Conservation (phyloP, 2,113 vertebrate species). For the Rhinichthys klamathensis region DNA sequence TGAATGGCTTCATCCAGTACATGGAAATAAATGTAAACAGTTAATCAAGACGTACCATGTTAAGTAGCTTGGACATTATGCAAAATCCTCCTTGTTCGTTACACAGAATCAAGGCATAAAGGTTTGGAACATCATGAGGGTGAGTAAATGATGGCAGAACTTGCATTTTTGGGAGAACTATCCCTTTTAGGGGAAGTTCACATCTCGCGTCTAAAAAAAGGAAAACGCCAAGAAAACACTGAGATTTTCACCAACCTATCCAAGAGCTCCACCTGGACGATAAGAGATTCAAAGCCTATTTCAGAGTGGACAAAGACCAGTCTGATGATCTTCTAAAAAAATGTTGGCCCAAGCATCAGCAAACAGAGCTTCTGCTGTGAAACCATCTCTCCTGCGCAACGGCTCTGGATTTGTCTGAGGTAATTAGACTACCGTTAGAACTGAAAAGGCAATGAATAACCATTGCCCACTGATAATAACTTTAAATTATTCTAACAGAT, state of each 20-base stretch:
- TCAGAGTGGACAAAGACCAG: not conserved
- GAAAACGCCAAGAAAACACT: not conserved
- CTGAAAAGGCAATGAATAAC: no score
- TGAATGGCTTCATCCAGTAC: not conserved
- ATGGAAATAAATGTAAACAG: not conserved
- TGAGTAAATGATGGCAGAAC: not conserved
- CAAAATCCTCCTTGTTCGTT: not conserved
- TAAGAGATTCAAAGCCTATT: not conserved
- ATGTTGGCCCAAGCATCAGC: not conserved
- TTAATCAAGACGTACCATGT: not conserved
- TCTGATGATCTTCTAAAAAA: slow-evolving; percentile 6
- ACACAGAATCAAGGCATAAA: not conserved
- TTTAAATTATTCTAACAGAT: no score
- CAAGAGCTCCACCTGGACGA: not conserved
- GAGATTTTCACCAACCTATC: not conserved
- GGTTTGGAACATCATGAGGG: not conserved
- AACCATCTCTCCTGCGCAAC: not conserved
- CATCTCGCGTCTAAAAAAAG: not conserved
- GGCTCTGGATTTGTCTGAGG: not conserved
- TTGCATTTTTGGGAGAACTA: not conserved
- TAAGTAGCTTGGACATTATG: not conserved
- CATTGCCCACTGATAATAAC: no score
- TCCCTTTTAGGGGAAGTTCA: not conserved
- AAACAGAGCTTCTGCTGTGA: not conserved
- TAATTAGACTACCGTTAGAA: not conserved